These are phyloP conservation scores for Sardina pilchardus DNA, from an alignment of 2,113 vertebrate genomes.

Conservation along the genomic window DNA sequence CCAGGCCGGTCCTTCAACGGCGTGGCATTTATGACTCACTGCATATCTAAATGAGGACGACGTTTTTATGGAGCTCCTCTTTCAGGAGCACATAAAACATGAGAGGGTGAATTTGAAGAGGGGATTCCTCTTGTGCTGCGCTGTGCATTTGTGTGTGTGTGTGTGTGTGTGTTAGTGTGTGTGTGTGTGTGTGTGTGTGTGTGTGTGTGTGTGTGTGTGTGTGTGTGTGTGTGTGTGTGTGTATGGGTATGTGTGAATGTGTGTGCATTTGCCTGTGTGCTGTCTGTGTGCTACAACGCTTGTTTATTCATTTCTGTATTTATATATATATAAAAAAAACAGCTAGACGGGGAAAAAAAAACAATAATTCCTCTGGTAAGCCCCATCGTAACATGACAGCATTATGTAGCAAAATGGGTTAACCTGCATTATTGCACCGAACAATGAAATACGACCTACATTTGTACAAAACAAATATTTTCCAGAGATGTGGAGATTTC, in stretches of 20 bases:
- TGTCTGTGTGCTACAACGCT: background rate
- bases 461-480: background rate
- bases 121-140: background rate
- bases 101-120: background rate
- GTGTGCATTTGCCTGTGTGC: background rate
- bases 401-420: background rate
- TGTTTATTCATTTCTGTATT: background rate
- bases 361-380: background rate
- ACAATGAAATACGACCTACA: background rate
- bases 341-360: background rate
- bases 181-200: background rate
- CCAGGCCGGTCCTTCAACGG: background rate
- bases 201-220: background rate
- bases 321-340: background rate
- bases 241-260: background rate
- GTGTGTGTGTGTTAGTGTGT: background rate
- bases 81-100: slow-evolving; percentile 8
- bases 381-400: background rate
- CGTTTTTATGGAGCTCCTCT: background rate
- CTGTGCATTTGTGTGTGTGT: background rate
- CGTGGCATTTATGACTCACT: background rate
- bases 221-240: background rate
- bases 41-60: background rate
- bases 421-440: background rate
- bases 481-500: background rate